Evolutionary conservation across 2,888 invertebrate genomes (phyloP).

Genomic region (Shargacucullia verbasci): DNA sequence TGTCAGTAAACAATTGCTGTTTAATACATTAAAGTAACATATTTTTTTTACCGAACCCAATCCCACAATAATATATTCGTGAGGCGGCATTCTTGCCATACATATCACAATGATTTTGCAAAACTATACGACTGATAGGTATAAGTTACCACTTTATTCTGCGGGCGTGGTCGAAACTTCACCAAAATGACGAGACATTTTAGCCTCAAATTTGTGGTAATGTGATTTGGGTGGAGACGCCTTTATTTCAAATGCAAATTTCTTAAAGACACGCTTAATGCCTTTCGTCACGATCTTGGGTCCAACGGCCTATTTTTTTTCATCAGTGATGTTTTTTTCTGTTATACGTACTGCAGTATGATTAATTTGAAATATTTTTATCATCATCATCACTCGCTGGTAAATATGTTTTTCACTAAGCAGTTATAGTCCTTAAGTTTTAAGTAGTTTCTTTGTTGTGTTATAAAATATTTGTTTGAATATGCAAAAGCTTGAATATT

Average conservation of each 20-base stretch:
- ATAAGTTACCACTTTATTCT: constrained; percentile 64
- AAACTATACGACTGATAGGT: constrained; percentile 63
- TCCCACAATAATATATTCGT: background rate
- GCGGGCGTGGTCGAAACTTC: constrained; percentile 60
- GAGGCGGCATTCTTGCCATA: constrained; percentile 16
- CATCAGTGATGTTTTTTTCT: constrained; percentile 8
- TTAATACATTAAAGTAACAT: constrained; percentile 1
- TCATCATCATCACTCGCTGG: background rate
- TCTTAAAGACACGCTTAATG: constrained; percentile 61
- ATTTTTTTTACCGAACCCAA: constrained; percentile 2
- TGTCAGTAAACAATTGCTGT: too few species aligned
- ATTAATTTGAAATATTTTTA: constrained; percentile 1
- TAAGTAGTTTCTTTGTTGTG: too few species aligned
- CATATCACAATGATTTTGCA: constrained; percentile 64
- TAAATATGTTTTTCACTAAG: too few species aligned
- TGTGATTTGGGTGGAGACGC: constrained; percentile 58
- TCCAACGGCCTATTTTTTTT: constrained; percentile 25
- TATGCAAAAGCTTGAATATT: too few species aligned
- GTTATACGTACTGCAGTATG: constrained; percentile 13
- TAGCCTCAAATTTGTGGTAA: constrained; percentile 56
- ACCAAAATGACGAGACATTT: constrained; percentile 58
- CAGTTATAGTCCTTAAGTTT: too few species aligned
- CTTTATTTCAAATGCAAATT: constrained; percentile 64
- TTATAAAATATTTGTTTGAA: too few species aligned
- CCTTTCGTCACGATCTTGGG: constrained; percentile 57